Evolutionary conservation across 2,797 vertebrate genomes (phyloP).

Genomic region (Percopsis omiscomaycus): DNA sequence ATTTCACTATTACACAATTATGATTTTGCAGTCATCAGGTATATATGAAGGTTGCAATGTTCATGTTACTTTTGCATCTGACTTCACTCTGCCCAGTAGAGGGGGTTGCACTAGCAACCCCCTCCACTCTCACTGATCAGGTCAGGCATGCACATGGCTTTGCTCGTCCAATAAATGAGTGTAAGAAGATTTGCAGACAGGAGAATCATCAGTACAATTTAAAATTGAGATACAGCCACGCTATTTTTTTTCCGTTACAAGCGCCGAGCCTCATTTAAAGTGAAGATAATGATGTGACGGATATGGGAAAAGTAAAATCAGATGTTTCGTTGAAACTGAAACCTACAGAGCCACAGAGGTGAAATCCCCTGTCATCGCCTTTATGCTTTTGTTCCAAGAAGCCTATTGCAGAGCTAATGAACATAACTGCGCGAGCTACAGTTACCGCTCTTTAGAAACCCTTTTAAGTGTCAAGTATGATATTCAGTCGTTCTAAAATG

Average conservation of each 20-base stretch:
- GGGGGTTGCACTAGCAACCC: too few species aligned
- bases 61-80: too few species aligned
- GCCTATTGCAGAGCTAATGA: constrained; percentile 47
- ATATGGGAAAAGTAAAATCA: constrained; percentile 61
- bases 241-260: not conserved
- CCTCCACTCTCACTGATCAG: too few species aligned
- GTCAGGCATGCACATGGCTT: too few species aligned
- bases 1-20: too few species aligned
- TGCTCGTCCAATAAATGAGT: too few species aligned
- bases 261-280: constrained; percentile 42
- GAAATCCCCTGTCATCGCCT: constrained; percentile 74
- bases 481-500: not conserved
- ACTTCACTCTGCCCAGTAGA: too few species aligned
- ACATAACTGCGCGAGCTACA: constrained; percentile 54
- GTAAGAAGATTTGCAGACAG: too few species aligned
- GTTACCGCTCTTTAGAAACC: constrained; percentile 64
- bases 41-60: too few species aligned
- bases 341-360: constrained; percentile 71
- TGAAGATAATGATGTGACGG: constrained; percentile 48
- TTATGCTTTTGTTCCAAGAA: constrained; percentile 78
- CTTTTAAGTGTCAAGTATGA: constrained; percentile 33
- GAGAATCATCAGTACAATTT: too few species aligned
- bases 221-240: too few species aligned
- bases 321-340: constrained; percentile 80
- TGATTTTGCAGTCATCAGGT: too few species aligned